Base-by-base conservation (phyloP, 2,797 vertebrate genomes). In the Paedocypris micromegethes region DNA sequence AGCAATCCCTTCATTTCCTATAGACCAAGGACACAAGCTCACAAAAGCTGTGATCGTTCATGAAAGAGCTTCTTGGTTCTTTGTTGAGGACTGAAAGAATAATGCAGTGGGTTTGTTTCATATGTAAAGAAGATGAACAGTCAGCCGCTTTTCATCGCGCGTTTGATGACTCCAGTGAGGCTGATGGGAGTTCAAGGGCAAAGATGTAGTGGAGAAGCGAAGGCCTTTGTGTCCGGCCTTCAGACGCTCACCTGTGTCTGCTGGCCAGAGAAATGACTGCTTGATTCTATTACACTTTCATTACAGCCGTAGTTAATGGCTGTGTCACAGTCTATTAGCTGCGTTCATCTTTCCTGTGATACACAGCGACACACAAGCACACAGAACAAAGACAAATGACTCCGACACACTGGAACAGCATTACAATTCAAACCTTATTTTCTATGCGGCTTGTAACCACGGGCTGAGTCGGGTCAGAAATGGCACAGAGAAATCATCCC, bases 221-320 rank as follows among this genome's bases (percentile, higher is more conserved):
- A 9, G 51, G 43, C 47, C 69, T 58, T 72, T 39, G 75, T 9
- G 44, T 64, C 71, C 70, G 63, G 66, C 84, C 76, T 85, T 87
- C 79, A 87, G 88, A 88, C 85, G 83, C 87, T 86, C 86, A 88
- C 86, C 83, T 87, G 84, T 64, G 72, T 76, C 72, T 79, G 80
- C 70, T 68, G 52, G 66, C 68, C 81, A 76, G 78, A 86, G 80
- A 80, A 85, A 84, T 83, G 84, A 83, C 80, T 83, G 85, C 84
- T 87, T 88, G 88, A 89, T 89, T 89, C 85, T 87, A 90, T 90
- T 88, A 85, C 84, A 79, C 87, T 87, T 91, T 87, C 86, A 88
- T 90, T 88, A 88, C 86, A 89, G 84, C 87, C 86, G 85, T 85
- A 87, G 86, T 89, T 90, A 91, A 89, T 90, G 88, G 87, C 84